Evolutionary conservation across 2,888 invertebrate species (phyloP).

Genomic region (Alloscopus bannaensis): DNA sequence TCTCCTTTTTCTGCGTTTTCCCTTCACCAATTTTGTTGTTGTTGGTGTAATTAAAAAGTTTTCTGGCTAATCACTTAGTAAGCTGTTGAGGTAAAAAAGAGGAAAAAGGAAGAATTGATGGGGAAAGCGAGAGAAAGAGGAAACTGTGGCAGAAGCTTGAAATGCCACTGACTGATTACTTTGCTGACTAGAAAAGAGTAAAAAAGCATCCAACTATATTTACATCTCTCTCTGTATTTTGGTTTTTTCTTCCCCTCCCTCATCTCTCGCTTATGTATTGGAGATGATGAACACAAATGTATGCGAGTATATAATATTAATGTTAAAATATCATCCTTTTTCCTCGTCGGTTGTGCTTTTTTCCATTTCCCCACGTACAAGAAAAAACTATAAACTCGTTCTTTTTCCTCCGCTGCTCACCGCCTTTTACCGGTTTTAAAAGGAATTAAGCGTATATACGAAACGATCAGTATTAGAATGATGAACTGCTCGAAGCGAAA

Average conservation of each 20-base stretch:
- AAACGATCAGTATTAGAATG: slow-evolving; percentile 49
- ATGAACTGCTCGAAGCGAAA: slow-evolving; percentile 56
- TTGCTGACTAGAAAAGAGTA: too few species aligned
- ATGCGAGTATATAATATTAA: slow-evolving; percentile 47
- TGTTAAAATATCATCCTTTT: slow-evolving; percentile 40
- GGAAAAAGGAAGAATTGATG: background rate
- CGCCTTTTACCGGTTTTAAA: slow-evolving; percentile 30
- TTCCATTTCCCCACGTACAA: too few species aligned
- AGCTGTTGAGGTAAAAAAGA: slow-evolving; percentile 60
- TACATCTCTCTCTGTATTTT: slow-evolving; percentile 13
- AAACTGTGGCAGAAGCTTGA: slow-evolving; percentile 43
- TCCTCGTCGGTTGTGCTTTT: too few species aligned
- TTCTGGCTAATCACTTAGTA: slow-evolving; percentile 62
- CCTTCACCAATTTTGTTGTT: slow-evolving; percentile 50
- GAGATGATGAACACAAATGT: slow-evolving; percentile 30
- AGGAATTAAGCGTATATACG: slow-evolving; percentile 58
- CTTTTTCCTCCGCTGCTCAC: slow-evolving; percentile 14
- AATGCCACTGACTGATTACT: slow-evolving; percentile 66
- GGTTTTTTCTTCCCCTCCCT: background rate
- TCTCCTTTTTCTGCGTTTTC: slow-evolving; percentile 40
- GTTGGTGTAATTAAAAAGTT: slow-evolving; percentile 65
- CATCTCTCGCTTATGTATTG: too few species aligned
- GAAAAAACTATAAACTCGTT: background rate
- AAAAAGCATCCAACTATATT: slow-evolving; percentile 1
- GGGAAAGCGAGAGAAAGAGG: slow-evolving; percentile 25